Base-by-base conservation (phyloP, 2,113 vertebrate species). In the Copsychus sechellarum region DNA sequence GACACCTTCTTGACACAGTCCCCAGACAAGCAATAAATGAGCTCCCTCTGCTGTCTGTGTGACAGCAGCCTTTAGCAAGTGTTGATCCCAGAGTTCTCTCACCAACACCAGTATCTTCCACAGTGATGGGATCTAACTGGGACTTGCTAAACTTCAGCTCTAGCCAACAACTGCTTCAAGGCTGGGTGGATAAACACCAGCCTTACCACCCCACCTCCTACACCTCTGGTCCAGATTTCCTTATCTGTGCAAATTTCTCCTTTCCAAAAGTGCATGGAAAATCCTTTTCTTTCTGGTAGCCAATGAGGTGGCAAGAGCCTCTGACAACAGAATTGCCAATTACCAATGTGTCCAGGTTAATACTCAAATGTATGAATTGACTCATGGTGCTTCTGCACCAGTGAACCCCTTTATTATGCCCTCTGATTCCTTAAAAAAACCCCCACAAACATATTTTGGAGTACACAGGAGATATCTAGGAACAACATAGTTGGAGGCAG, bases 1-100 rank as follows among this genome's bases (percentile, higher is more conserved):
- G 43, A 48, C 79, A 66, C 53, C 56, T 54, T 47, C 54, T 64
- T 19, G 64, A 56, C 64, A 62, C n/a, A 81, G 33, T 36, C 54
- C 19, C 15, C 54, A 79, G 13, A 29, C 38, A 77, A 82, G 81
- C 84, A 87, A 91, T 65, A 93, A 93, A 64, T 93, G 79, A 92
- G 93, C 88, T 92, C 93, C 95, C 94, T 96, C 95, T 96, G 87
- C 88, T 81, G 92, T 85, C 91, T 86, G 64, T 83, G 71, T 78
- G 76, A 54, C 85, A 73, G 28, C 1, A 1, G 45, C 74, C 81
- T 29, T 45, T n/a, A 53, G 14, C 69, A 53, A 50, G 22, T 14
- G 36, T 40, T 72, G 33, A 36, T 60, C 38, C n/a, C 50, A 29
- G 61, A 8, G 12, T 9, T 69, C 53, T 33, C 65, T 78, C 24